Evolutionary conservation across 2,797 vertebrate genomes (phyloP).

Genomic region (Huso huso): DNA sequence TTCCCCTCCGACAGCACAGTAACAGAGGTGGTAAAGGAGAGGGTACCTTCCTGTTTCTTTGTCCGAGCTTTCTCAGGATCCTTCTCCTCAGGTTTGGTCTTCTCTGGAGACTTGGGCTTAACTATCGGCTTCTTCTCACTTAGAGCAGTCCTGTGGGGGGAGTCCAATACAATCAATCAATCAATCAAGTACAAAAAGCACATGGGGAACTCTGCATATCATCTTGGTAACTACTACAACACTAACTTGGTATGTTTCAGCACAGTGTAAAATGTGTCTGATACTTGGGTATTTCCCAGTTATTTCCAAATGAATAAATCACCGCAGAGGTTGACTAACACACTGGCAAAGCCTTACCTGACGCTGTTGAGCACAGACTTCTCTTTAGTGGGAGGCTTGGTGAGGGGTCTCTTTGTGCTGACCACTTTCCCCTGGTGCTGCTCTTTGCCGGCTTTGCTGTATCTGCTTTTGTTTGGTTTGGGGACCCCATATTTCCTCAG

Average conservation of each 20-base stretch:
- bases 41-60: slow-evolving; percentile 86
- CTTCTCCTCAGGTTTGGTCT: slow-evolving; percentile 88
- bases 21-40: background rate
- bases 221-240: too few species aligned
- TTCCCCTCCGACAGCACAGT: background rate
- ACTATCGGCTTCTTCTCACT: slow-evolving; percentile 92
- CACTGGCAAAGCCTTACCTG: slow-evolving; percentile 54
- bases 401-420: slow-evolving; percentile 88
- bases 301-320: too few species aligned
- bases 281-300: too few species aligned
- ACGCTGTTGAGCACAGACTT: slow-evolving; percentile 89
- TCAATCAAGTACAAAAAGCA: background rate
- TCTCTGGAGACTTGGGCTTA: slow-evolving; percentile 94
- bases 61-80: slow-evolving; percentile 91
- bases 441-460: slow-evolving; percentile 88
- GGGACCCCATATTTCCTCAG: slow-evolving; percentile 86
- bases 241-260: too few species aligned
- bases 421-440: slow-evolving; percentile 94
- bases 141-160: slow-evolving; percentile 73
- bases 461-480: slow-evolving; percentile 93
- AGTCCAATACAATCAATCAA: slow-evolving; percentile 6
- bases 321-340: too few species aligned
- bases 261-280: background rate
- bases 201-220: too few species aligned
- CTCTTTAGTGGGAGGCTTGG: slow-evolving; percentile 86